phyloP scores from a whole-genome alignment of 2,113 vertebrate genomes.

The Hippolais icterina region DNA sequence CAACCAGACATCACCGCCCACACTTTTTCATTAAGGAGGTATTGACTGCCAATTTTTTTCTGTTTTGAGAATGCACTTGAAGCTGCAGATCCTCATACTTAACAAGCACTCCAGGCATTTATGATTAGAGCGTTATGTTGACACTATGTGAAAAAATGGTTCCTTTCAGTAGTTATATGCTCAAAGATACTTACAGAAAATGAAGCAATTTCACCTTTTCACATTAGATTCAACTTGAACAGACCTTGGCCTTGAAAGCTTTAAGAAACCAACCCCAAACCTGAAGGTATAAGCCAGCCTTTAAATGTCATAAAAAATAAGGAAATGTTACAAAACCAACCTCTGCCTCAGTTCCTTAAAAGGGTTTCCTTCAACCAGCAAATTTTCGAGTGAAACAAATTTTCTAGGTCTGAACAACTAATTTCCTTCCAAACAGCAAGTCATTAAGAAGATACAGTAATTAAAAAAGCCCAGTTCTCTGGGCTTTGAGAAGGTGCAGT shows the following conservation, averaged over 20 bases:
- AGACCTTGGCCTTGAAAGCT: not conserved
- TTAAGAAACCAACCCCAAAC: not conserved
- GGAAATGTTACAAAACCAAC: not conserved
- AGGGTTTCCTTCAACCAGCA: not conserved
- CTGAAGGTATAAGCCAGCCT: not conserved
- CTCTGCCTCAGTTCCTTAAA: not conserved
- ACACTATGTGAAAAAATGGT: fast-evolving
- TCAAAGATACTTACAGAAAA: not conserved
- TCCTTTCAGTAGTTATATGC: not conserved
- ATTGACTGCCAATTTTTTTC: not conserved
- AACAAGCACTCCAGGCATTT: not conserved
- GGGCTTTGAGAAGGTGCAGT: fast-evolving
- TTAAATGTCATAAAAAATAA: not conserved
- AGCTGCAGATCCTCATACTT: not conserved
- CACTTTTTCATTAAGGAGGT: not conserved
- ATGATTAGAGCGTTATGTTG: not conserved
- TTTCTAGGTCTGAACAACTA: not conserved
- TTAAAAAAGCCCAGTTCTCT: fast-evolving
- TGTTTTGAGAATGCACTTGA: not conserved
- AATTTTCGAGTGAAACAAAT: not conserved
- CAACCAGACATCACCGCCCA: not conserved
- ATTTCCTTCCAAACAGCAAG: fast-evolving
- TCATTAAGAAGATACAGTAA: not conserved
- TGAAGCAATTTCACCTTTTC: not conserved
- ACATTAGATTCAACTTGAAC: not conserved